These are phyloP conservation scores for Oxyteleia sp. DNA, from an alignment of 2,888 invertebrate species.

Conservation along the genomic window DNA sequence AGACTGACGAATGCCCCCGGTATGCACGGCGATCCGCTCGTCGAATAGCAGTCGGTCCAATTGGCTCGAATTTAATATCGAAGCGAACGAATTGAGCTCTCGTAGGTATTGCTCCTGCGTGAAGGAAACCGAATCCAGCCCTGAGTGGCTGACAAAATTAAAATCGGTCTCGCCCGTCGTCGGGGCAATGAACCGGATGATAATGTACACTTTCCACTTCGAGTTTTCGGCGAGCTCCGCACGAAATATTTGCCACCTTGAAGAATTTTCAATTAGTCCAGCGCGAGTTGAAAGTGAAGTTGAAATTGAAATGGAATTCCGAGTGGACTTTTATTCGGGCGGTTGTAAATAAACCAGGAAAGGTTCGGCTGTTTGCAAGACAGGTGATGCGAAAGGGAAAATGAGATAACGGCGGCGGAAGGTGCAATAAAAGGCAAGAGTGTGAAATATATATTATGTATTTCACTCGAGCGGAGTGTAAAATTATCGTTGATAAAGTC, in stretches of 20 bases:
- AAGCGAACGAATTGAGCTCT: slow-evolving; percentile 10
- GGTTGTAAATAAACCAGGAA: slow-evolving; percentile 34
- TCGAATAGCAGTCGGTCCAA: slow-evolving; percentile 28
- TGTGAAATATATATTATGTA: not conserved
- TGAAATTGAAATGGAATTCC: slow-evolving; percentile 29
- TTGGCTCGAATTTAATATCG: slow-evolving; percentile 60
- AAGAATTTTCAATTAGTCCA: slow-evolving; percentile 40
- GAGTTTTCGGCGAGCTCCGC: no score
- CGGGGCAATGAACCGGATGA: no score
- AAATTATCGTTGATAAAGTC: not conserved
- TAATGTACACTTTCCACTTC: no score
- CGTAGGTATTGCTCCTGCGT: slow-evolving; percentile 3
- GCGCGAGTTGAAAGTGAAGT: not conserved
- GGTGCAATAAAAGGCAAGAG: not conserved
- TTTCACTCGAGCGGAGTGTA: not conserved
- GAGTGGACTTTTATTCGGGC: slow-evolving; percentile 7
- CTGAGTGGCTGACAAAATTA: slow-evolving; percentile 36
- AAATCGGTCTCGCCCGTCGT: slow-evolving; percentile 26
- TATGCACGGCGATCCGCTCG: slow-evolving; percentile 38
- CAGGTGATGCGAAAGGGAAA: slow-evolving; percentile 33
- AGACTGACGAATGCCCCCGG: slow-evolving; percentile 37
- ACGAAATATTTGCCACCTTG: slow-evolving; percentile 25
- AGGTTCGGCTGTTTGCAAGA: slow-evolving; percentile 25
- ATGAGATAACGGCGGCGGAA: not conserved
- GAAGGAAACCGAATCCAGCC: slow-evolving; percentile 30